phyloP scores from a whole-genome alignment of 1,140 invertebrate species.

The Cepaea nemoralis region DNA sequence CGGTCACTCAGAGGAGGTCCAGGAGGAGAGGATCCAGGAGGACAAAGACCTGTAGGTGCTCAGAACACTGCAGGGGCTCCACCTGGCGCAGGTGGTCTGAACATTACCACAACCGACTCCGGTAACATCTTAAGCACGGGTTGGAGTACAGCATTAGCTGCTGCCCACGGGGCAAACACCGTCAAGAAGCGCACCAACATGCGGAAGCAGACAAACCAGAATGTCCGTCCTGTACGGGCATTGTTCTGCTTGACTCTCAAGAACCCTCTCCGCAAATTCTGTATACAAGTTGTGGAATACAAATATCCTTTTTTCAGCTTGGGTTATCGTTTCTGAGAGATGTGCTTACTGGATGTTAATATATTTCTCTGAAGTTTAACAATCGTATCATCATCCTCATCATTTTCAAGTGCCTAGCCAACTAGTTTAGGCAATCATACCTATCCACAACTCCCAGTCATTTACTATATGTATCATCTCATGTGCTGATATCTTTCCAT shows the following conservation, averaged over 20 bases:
- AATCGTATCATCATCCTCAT: too few species aligned
- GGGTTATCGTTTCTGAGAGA: too few species aligned
- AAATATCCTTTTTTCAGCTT: constrained; percentile 81
- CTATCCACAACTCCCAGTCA: too few species aligned
- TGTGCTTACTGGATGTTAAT: too few species aligned
- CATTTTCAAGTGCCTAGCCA: too few species aligned
- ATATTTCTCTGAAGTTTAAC: too few species aligned
- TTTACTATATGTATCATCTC: too few species aligned
- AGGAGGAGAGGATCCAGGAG: constrained; percentile 21
- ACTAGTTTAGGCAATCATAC: too few species aligned
- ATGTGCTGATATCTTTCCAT: too few species aligned
- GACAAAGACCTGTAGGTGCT: constrained; percentile 36
- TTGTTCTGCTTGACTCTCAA: constrained; percentile 93
- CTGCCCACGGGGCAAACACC: constrained; percentile 76
- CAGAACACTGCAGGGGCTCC: constrained; percentile 32
- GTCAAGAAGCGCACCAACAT: constrained; percentile 63
- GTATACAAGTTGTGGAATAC: constrained; percentile 97
- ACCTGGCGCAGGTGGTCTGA: constrained; percentile 34
- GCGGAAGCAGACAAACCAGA: constrained; percentile 73
- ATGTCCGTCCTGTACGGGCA: constrained; percentile 84
- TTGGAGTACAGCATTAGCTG: constrained; percentile 79
- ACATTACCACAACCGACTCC: constrained; percentile 42
- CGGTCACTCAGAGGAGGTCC: constrained; percentile 7
- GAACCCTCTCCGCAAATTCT: constrained; percentile 94
- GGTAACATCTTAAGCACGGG: constrained; percentile 65